Base-by-base conservation (phyloP, 2,888 invertebrate genomes). In the Iphiclides podalirius region DNA sequence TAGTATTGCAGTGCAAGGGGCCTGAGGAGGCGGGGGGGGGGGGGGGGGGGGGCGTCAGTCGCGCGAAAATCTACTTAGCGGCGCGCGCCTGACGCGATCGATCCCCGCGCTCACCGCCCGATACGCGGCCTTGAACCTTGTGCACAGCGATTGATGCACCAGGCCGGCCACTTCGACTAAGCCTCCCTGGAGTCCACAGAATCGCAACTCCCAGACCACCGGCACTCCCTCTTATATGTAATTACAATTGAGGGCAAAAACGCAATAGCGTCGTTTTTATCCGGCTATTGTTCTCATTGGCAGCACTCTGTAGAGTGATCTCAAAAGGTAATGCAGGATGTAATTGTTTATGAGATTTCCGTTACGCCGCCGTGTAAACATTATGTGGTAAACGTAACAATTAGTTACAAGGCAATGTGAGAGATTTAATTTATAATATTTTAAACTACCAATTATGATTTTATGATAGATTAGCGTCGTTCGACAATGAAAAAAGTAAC, bases 31-130 rank as follows among this genome's bases (percentile, higher is more conserved):
- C 8, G 64, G 65, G 64, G 66, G 61, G 68, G 70, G 75, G 75
- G 73, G 70, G 73, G 34, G 36, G 31, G 46, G 40, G 44, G 28
- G 41, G 55, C 28, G 28, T 3, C 8, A 28, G 8, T 53, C 63
- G 58, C 67, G 66, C 67, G 68, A 75, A n/a, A n/a, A n/a, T n/a
- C n/a, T n/a, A n/a, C n/a, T n/a, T n/a, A n/a, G 66, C 55, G 61
- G 72, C 76, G 79, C 82, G 82, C 82, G 79, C 72, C 80, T 72
- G 72, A 16, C 72, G 76, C 75, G 83, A 87, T 84, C 75, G 86
- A 87, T 84, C 81, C 75, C 70, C 68, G 65, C 75, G 70, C 72
- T 20, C 69, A 71, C 73, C 69, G 66, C 73, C 72, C 72, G 68
- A 66, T 54, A 52, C 53, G 67, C 77, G 82, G 75, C 86, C 86